Conservation (phyloP, 2,113 vertebrate species). For the Recurvirostra avosetta region DNA sequence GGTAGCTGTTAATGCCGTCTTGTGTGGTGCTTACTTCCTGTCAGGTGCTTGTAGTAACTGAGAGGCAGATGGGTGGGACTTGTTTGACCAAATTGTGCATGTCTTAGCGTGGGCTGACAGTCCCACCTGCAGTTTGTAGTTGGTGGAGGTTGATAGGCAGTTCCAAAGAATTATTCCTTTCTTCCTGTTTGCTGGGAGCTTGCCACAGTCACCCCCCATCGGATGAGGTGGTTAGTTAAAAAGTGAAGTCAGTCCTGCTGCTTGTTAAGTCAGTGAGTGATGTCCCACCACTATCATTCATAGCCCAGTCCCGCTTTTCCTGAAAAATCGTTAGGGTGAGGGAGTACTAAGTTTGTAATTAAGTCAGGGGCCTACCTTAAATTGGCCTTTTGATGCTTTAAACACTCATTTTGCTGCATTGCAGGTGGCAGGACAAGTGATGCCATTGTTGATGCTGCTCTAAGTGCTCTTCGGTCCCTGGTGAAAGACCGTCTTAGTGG, state of each 20-base stretch:
- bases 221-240: neutral
- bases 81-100: neutral
- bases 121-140: neutral
- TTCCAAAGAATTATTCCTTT: neutral
- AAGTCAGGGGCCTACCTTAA: neutral
- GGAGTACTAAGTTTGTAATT: neutral
- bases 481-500: slow-evolving; percentile 89
- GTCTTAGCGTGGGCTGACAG: neutral
- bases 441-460: slow-evolving; percentile 89
- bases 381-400: neutral
- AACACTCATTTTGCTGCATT: neutral
- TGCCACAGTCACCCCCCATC: neutral
- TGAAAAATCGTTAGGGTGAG: neutral
- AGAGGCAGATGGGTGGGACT: neutral
- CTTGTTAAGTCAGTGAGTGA: neutral
- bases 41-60: neutral
- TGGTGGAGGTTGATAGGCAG: neutral
- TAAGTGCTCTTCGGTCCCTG: slow-evolving; percentile 81
- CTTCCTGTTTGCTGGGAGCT: neutral
- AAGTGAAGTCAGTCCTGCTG: neutral
- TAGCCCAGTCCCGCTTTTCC: neutral
- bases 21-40: neutral
- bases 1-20: neutral
- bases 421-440: slow-evolving; percentile 89
- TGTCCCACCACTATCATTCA: neutral